Percentiles rank a stretch among this genome's conserved stretches.
These are phyloP conservation scores for Lordiphosa stackelbergi DNA, from an alignment of 1,140 invertebrate genomes.

Conservation along the genomic window DNA sequence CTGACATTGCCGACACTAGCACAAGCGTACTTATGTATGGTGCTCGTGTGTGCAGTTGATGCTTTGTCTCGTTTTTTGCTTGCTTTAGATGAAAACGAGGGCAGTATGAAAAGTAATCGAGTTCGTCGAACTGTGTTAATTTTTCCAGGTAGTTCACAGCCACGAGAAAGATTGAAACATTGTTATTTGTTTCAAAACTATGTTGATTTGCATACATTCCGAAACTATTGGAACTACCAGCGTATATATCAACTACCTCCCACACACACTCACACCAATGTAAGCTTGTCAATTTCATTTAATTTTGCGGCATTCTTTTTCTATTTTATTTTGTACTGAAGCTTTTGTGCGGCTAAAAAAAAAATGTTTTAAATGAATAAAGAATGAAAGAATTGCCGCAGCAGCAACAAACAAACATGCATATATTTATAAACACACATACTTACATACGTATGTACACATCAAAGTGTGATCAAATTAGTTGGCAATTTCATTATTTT, in stretches of 20 bases:
- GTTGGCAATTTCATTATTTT: neutral
- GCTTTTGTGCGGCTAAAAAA: conserved; percentile 44
- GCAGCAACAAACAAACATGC: conserved; percentile 22
- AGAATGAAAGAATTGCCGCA: conserved; percentile 40
- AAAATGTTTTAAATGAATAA: conserved; percentile 53
- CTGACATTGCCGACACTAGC: too few species aligned
- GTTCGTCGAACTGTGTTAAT: too few species aligned
- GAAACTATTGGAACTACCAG: too few species aligned
- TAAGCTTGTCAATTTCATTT: conserved; percentile 58
- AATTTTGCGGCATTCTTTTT: conserved; percentile 55
- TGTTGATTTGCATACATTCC: too few species aligned
- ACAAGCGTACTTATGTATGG: too few species aligned
- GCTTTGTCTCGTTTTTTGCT: too few species aligned
- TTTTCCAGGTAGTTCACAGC: too few species aligned
- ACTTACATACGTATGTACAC: conserved; percentile 7
- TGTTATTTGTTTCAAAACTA: too few species aligned
- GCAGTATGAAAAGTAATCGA: too few species aligned
- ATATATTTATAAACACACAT: conserved; percentile 5
- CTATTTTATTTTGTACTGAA: conserved; percentile 32
- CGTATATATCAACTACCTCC: conserved; percentile 30
- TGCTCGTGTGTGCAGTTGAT: too few species aligned
- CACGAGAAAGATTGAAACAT: too few species aligned
- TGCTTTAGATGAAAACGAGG: too few species aligned
- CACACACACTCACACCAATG: conserved; percentile 14
- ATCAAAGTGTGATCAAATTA: conserved; percentile 2